phyloP scores from a whole-genome alignment of 2,113 vertebrate genomes.

The Neomonachus schauinslandi region DNA sequence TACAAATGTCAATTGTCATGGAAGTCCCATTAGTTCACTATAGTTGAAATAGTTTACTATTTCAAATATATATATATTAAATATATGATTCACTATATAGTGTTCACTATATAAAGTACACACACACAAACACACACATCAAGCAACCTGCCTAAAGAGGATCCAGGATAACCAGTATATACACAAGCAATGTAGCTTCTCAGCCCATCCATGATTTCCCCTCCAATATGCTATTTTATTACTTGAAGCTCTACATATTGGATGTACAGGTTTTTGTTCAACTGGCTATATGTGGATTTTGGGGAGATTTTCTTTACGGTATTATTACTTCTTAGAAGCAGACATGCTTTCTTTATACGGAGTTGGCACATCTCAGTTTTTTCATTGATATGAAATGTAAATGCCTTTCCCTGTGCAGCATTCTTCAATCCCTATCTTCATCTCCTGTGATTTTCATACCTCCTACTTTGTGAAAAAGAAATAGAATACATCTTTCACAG shows the following conservation, averaged over 20 bases:
- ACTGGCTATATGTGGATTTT: background rate
- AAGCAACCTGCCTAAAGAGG: background rate
- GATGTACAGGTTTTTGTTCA: background rate
- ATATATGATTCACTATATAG: background rate
- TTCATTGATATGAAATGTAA: background rate
- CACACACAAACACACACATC: background rate
- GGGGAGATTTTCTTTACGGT: background rate
- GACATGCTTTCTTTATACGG: background rate
- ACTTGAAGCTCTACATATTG: background rate
- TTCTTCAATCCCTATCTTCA: background rate
- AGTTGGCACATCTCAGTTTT: background rate
- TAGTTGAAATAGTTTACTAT: background rate
- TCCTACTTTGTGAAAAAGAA: background rate
- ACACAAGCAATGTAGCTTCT: background rate
- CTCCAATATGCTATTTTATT: background rate
- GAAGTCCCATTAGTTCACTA: background rate
- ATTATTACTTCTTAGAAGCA: background rate
- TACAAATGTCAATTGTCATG: background rate
- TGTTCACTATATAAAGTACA: background rate
- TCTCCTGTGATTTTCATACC: background rate
- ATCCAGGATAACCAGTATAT: background rate
- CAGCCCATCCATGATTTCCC: accelerated
- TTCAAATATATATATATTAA: background rate
- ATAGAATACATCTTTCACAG: background rate
- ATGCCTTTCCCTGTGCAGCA: background rate